Evolutionary conservation across 2,797 vertebrate genomes (phyloP).

Genomic region (Brotogeris chrysoptera): DNA sequence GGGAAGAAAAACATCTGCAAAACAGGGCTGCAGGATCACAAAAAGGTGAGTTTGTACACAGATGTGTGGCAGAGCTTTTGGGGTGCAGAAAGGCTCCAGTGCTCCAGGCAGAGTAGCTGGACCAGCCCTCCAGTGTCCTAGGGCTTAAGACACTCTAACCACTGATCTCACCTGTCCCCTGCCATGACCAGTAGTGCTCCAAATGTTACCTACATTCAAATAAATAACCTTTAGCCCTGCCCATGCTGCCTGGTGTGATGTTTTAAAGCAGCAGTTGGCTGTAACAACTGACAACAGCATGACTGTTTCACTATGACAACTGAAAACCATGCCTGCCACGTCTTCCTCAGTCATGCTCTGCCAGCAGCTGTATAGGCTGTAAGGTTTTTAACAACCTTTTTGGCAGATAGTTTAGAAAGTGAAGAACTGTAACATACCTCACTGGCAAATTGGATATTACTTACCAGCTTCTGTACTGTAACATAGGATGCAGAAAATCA

Average conservation of each 20-base stretch:
- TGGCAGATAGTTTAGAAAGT: not conserved
- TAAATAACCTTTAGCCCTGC: not conserved
- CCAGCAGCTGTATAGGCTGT: not conserved
- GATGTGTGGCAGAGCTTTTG: not conserved
- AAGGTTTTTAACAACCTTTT: not conserved
- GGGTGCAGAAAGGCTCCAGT: not conserved
- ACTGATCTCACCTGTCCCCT: not conserved
- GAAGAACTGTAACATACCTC: not conserved
- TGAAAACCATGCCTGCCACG: not conserved
- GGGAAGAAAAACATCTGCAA: not conserved
- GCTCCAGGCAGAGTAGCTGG: not conserved
- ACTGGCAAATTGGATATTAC: not conserved
- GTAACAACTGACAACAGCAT: not conserved
- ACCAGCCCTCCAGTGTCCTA: not conserved
- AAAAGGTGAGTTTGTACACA: not conserved
- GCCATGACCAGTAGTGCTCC: not conserved
- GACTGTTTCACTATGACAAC: not conserved
- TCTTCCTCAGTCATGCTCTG: not conserved
- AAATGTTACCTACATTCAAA: not conserved
- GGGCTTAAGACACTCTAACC: not conserved
- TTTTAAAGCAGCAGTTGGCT: not conserved
- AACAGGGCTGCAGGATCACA: accelerated
- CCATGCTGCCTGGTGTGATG: accelerated
- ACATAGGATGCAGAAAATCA: not conserved
- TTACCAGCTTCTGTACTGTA: not conserved